These are phyloP conservation scores for Seriola rivoliana DNA, from an alignment of 2,113 vertebrate genomes.

Conservation along the genomic window DNA sequence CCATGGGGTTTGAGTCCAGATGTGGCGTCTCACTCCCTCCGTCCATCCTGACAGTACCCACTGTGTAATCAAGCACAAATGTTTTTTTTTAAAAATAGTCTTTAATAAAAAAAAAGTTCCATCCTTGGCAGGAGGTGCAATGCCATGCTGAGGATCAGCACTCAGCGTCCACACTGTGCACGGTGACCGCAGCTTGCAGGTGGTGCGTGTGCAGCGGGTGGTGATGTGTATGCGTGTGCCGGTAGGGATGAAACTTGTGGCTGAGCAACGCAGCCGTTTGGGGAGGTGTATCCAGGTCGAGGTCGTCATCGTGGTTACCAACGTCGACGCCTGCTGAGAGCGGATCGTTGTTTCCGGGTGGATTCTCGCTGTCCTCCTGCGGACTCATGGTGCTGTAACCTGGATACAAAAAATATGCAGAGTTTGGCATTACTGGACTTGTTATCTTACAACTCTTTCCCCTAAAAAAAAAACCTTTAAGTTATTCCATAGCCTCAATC, in stretches of 20 bases:
- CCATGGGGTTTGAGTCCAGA: conserved; percentile 9
- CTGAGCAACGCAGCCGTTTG: conserved; percentile 96
- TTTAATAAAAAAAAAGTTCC: conserved; percentile 24
- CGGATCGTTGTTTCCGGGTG: conserved; percentile 94
- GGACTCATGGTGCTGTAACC: conserved; percentile 99
- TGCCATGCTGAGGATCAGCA: conserved; percentile 85
- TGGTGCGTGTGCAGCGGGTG: conserved; percentile 91
- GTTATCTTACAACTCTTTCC: neutral
- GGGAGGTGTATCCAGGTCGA: conserved; percentile 94
- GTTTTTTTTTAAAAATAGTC: conserved; percentile 30
- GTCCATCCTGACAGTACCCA: conserved; percentile 13
- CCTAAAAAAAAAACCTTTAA: neutral
- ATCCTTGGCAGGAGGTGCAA: neutral
- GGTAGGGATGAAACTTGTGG: conserved; percentile 96
- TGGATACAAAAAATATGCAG: conserved; percentile 64
- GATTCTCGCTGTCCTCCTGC: conserved; percentile 98
- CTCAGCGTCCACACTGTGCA: conserved; percentile 96
- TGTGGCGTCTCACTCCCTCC: conserved; percentile 14
- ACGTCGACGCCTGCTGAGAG: conserved; percentile 94
- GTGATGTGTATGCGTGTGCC: conserved; percentile 89
- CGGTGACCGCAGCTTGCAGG: conserved; percentile 95
- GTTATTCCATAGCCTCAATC: neutral
- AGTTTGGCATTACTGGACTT: neutral
- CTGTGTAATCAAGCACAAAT: conserved; percentile 20
- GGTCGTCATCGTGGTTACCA: conserved; percentile 95